Evolutionary conservation across 2,888 invertebrate genomes (phyloP).

Genomic region (Orthonychiurus folsomi): DNA sequence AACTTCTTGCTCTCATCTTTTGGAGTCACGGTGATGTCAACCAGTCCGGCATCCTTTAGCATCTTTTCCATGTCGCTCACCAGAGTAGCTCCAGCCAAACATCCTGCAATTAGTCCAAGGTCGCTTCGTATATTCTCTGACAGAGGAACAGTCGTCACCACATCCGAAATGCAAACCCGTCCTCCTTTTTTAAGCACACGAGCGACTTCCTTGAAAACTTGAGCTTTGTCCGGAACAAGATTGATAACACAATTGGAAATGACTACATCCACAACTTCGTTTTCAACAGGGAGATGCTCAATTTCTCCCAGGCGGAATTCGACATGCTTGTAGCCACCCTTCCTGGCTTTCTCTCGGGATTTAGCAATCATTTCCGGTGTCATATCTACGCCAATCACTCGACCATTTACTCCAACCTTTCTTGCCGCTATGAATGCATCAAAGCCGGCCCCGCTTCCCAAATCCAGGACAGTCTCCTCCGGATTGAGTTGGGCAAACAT

Average conservation of each 20-base stretch:
- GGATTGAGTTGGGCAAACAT: constrained; percentile 19
- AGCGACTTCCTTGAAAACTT: constrained; percentile 18
- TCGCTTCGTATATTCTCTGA: constrained; percentile 22
- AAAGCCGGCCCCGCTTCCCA: constrained; percentile 26
- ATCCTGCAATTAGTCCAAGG: constrained; percentile 20
- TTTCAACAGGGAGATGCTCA: constrained; percentile 25
- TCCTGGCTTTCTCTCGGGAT: constrained; percentile 19
- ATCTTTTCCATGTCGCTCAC: constrained; percentile 18
- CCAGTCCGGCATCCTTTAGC: constrained; percentile 22
- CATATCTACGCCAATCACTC: constrained; percentile 28
- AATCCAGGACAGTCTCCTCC: constrained; percentile 22
- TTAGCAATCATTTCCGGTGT: constrained; percentile 26
- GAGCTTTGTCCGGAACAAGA: constrained; percentile 20
- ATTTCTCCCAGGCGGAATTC: constrained; percentile 28
- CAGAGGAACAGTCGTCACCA: constrained; percentile 20
- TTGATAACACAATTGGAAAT: constrained; percentile 26
- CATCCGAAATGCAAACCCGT: constrained; percentile 25
- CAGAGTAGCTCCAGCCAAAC: constrained; percentile 29
- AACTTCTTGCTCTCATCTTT: constrained; percentile 28
- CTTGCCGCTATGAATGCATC: constrained; percentile 23
- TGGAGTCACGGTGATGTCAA: constrained; percentile 19
- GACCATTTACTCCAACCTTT: constrained; percentile 20
- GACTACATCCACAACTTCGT: constrained; percentile 22
- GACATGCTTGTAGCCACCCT: constrained; percentile 16
- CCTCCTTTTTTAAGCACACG: constrained; percentile 22